Base-by-base conservation (phyloP, 2,113 vertebrate genomes). In the Nothoprocta pentlandii region DNA sequence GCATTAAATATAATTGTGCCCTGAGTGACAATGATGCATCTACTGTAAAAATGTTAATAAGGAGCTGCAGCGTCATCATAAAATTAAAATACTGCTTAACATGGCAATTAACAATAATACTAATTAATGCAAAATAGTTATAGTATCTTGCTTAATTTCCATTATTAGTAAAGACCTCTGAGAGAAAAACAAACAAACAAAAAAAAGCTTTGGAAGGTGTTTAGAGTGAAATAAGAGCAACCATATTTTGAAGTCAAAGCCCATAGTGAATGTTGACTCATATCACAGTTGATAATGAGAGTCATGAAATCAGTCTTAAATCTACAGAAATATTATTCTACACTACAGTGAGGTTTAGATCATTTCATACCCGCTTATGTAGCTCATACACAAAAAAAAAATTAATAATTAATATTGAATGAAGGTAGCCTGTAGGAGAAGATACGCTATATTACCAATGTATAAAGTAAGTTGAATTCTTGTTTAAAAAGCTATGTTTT, bases 351-450 rank as follows among this genome's bases (percentile, higher is more conserved):
- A 53, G 36, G 28, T 54, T 79, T 30, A 83, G 12, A 83, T 77
- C 0, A 36, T 77, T 80, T 76, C 8, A 63, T 76, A 71, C 21
- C 17, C n/a, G 9, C 44, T 39, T 62, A 15, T 73, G 46, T 22
- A 74, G 39, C 61, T 77, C 49, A 17, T 44, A 70, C 58, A 41
- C 41, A 93, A 92, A 88, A 64, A 54, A 34, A 54, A 74, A 80
- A 67, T 12, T 41, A 80, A 41, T 17, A 41, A 59, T n/a, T 16
- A 63, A 86, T 84, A 77, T 32, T 39, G 20, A 83, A 77, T 67
- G 26, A n/a, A 42, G 47, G 46, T 83, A 88, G 77, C 4, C 36
- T 51, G 19, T 59, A 44, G 26, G 42, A 56, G 10, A 77, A 58
- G 15, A 54, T 36, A 49, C 17, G 23, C 6, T 36, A 12, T 36